Base-by-base conservation (phyloP, 2,113 vertebrate species). In the Cyanoramphus novaezelandiae region DNA sequence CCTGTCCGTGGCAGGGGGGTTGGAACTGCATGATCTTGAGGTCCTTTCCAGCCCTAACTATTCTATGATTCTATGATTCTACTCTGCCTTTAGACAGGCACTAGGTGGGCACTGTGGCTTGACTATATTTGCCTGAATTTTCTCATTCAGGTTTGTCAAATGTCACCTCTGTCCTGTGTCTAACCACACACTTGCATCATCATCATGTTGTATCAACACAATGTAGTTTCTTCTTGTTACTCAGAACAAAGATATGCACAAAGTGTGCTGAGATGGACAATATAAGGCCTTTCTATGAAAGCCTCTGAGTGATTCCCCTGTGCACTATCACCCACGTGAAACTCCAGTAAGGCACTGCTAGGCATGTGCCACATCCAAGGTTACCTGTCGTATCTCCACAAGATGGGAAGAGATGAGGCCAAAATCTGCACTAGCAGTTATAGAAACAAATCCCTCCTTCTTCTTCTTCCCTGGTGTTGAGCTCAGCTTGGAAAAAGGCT, bases 381-480 rank as follows among this genome's bases (percentile, higher is more conserved):
- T 77, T 65, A 71, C 67, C 63, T 60, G 60, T 33, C 13, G 17
- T 41, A 50, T 76, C 89, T 85, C 43, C 35, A 63, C 62, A 60
- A 17, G 7, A 2, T 0, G 0, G 63, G 33, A 41, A 82, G 8
- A 5, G 1, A 47, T 35, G 35, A 5, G 2, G 44, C 33, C 90
- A 75, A 75, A 87, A 60, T 76, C 23, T 80, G 35, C 1, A 2
- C 12, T 76, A 76, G 64, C 4, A 59, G 24, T 82, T 72, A 82
- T 2, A 24, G 52, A 76, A 85, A 90, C 7, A 65, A 86, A 92
- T 85, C 39, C 27, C 13, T 79, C 29, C 52, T 86, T 24, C 41
- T 91, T 11, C 24, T 95, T 18, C 35, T 91, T 95, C 18, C 21
- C 10, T 1, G 3, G 18, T 65, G 18, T n/a, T 9, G 35, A 62